Evolutionary conservation across 2,888 invertebrate species (phyloP).

Genomic region (Margaritifera margaritifera): DNA sequence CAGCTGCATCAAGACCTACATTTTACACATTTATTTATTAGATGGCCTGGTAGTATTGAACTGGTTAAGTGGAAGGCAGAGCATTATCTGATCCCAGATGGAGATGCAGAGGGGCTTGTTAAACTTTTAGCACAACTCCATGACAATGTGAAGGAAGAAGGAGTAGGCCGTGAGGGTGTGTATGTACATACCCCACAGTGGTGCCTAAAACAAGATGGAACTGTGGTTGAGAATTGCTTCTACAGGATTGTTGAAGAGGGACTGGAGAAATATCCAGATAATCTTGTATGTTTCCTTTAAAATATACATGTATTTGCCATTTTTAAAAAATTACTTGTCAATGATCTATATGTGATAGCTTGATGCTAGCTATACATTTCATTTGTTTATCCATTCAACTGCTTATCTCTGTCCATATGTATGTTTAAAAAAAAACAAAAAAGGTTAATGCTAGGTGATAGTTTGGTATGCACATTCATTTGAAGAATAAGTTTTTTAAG

Average conservation of each 20-base stretch:
- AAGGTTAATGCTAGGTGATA: too few relatives aligned
- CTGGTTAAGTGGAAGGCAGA: slow-evolving; percentile 19
- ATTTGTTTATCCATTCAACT: too few relatives aligned
- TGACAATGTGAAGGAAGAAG: slow-evolving; percentile 4
- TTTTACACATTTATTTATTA: neutral
- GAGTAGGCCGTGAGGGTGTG: slow-evolving; percentile 2
- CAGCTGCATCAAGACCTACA: too few relatives aligned
- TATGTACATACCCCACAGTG: slow-evolving; percentile 19
- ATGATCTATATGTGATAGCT: too few relatives aligned
- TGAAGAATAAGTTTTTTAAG: too few relatives aligned
- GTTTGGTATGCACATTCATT: too few relatives aligned
- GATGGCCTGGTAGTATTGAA: slow-evolving; percentile 25
- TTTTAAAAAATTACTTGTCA: too few relatives aligned
- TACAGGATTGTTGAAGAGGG: slow-evolving; percentile 26
- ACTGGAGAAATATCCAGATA: slow-evolving; percentile 27
- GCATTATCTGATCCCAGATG: slow-evolving; percentile 22
- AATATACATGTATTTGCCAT: too few relatives aligned
- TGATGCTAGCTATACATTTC: too few relatives aligned
- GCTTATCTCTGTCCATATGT: too few relatives aligned
- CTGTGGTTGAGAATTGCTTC: slow-evolving; percentile 18
- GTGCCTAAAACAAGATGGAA: slow-evolving; percentile 17
- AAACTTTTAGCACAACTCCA: slow-evolving; percentile 20
- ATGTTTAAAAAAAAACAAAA: too few relatives aligned
- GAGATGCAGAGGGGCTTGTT: slow-evolving; percentile 25
- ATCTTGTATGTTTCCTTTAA: slow-evolving; percentile 14